These are phyloP conservation scores for Eriosoma lanigerum DNA, from an alignment of 1,140 invertebrate species.

Conservation along the genomic window DNA sequence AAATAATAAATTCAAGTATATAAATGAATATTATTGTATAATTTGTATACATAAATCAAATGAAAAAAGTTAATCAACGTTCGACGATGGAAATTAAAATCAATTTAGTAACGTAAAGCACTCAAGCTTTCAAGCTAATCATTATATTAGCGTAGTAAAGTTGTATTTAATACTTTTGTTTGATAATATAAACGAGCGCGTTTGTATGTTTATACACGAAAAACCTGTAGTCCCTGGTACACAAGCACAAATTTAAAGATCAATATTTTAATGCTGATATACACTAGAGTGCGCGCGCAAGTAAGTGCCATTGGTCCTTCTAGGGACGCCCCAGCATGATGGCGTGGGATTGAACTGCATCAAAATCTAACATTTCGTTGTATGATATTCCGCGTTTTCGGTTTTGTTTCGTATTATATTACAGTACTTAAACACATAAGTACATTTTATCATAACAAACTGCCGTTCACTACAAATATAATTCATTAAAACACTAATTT, in stretches of 20 bases:
- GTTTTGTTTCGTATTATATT: not conserved
- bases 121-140: too few relatives aligned
- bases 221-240: conserved; percentile 44
- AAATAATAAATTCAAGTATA: too few relatives aligned
- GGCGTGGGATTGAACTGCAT: conserved; percentile 45
- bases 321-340: conserved; percentile 49
- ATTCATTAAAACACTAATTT: too few relatives aligned
- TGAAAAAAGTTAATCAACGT: too few relatives aligned
- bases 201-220: not conserved
- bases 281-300: conserved; percentile 45
- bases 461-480: too few relatives aligned
- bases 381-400: not conserved
- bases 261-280: conserved; percentile 51
- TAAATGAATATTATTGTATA: too few relatives aligned
- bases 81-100: too few relatives aligned
- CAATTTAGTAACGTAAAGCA: too few relatives aligned
- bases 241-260: conserved; percentile 49
- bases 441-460: too few relatives aligned
- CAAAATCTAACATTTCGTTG: conserved; percentile 44
- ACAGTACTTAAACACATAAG: too few relatives aligned
- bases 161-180: conserved; percentile 18
- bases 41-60: too few relatives aligned
- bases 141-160: not conserved
- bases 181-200: conserved; percentile 20
- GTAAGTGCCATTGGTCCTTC: conserved; percentile 51